These are phyloP conservation scores for Hyperoodon ampullatus DNA, from an alignment of 2,113 vertebrate genomes.

Conservation along the genomic window DNA sequence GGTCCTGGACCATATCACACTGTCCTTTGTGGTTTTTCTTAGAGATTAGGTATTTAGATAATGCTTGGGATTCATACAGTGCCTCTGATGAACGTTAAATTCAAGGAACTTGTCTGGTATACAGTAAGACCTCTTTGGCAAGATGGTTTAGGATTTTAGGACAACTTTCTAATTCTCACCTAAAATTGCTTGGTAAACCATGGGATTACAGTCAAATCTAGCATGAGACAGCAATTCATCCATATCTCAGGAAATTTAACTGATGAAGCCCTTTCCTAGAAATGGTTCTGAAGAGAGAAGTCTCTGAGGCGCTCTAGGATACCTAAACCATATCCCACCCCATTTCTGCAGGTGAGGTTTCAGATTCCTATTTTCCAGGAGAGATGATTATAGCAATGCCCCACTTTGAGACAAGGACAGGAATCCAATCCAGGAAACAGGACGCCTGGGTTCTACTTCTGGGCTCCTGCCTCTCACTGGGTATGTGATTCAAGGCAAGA, in stretches of 20 bases:
- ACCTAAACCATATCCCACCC: neutral
- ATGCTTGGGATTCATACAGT: slow-evolving; percentile 10
- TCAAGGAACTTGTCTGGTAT: neutral
- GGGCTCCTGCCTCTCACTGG: neutral
- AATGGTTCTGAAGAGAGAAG: neutral
- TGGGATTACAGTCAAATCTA: neutral
- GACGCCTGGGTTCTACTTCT: neutral
- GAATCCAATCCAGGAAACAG: neutral
- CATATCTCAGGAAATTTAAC: neutral
- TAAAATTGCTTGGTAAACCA: neutral
- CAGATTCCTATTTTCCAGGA: neutral
- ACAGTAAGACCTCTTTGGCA: neutral
- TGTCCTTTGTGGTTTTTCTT: neutral
- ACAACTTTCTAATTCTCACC: neutral
- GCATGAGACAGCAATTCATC: neutral
- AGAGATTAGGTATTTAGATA: neutral
- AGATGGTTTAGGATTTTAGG: slow-evolving; percentile 1
- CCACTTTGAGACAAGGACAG: neutral
- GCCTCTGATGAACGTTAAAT: neutral
- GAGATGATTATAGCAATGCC: neutral
- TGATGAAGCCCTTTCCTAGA: neutral
- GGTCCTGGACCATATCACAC: neutral
- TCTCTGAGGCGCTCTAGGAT: neutral
- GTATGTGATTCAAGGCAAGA: neutral
- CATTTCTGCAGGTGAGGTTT: neutral